Percentiles rank a stretch among this genome's conserved stretches.
Evolutionary conservation across 2,113 vertebrate species (phyloP).

Genomic region (Galeopterus variegatus): DNA sequence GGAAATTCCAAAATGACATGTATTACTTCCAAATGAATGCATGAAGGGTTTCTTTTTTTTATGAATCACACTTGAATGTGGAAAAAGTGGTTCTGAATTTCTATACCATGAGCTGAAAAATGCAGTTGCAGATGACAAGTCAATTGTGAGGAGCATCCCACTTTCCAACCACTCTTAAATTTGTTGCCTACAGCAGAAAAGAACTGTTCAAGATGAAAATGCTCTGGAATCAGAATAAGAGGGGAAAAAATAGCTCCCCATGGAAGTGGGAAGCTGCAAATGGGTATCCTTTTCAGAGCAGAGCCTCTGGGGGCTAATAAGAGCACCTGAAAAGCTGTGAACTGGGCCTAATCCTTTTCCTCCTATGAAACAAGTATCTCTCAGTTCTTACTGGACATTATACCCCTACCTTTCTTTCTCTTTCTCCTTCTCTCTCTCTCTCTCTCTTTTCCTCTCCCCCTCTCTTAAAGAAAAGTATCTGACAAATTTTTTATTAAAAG

Average conservation of each 20-base stretch:
- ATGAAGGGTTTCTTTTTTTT: neutral
- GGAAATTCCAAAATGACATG: conserved; percentile 39
- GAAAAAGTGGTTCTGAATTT: conserved; percentile 46
- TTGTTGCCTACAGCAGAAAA: neutral
- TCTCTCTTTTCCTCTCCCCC: no score
- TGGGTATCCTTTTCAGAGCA: conserved; percentile 36
- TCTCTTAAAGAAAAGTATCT: neutral
- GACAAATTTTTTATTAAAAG: neutral
- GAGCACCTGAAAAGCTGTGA: conserved; percentile 21
- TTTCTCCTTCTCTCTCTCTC: neutral
- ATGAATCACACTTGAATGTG: neutral
- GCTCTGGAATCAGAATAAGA: conserved; percentile 7
- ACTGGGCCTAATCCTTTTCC: neutral
- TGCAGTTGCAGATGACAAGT: conserved; percentile 7
- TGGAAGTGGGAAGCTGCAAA: neutral
- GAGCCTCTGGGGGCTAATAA: conserved; percentile 3
- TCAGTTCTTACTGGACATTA: conserved; percentile 4
- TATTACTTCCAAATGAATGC: conserved; percentile 52
- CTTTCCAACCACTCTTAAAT: neutral
- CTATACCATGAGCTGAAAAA: neutral
- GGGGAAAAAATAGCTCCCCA: conserved; percentile 3
- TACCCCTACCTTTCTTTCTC: neutral
- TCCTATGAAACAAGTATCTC: neutral
- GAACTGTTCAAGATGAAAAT: conserved; percentile 3
- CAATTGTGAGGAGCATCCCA: neutral